Evolutionary conservation across 1,140 invertebrate genomes (phyloP), one percentile per base, ranked within the genome.

Genomic region (Drepana arcuata): DNA sequence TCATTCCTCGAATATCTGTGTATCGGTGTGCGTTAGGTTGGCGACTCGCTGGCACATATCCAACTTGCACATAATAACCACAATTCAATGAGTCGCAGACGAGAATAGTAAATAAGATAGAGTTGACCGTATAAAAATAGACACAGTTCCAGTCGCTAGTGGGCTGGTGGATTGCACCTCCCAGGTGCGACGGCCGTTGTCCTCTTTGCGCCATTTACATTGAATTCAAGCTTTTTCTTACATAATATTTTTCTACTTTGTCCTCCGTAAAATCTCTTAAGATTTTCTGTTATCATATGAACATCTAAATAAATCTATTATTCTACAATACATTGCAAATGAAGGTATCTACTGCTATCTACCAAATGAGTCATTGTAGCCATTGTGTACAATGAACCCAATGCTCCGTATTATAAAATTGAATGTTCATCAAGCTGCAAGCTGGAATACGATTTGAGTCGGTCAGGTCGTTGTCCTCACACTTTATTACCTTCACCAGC

Each of bases 51-150:
- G 78, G 78, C 78, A 68, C 51, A 61, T 62, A 64, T 77, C 78
- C 75, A 82, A 74, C 65, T 67, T 78, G 71, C 73, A 77, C 73
- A 82, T 82, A 78, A 79, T 82, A 82, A 78, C 73, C 67, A 79
- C 78, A 78, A 79, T 82, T 82, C 74, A 82, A 82, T 82, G 74
- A 82, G 71, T 72, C 63, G 73, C 70, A 65, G 73, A 72, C 78
- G 64, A 77, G 78, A 82, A 79, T 80, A 82, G 78, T 79, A 75
- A 82, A 79, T 78, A 82, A 82, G 69, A 79, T 79, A 79, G 63
- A 74, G 69, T 73, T 62, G 72, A 62, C 60, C 48, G 62, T 66
- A 58, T 82, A 82, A 82, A 82, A 82, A 82, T 82, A 82, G 74
- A 65, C 43, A 62, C 58, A 45, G 63, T 69, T 79, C 78, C 72